Conservation (phyloP, 2,113 vertebrate species). For the Nerophis ophidion region DNA sequence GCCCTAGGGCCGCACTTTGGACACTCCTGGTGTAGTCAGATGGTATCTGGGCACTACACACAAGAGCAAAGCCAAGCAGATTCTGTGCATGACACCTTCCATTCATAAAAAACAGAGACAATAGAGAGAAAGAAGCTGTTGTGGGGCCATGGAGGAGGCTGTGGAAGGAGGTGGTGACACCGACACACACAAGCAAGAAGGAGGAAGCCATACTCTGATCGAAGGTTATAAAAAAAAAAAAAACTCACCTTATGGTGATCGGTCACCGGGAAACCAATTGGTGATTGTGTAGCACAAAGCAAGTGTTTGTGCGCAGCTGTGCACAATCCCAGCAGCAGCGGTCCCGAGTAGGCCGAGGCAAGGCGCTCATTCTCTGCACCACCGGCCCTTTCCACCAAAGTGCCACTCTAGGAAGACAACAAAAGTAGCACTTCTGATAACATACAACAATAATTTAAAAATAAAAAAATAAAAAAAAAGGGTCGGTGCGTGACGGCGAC, state of each 20-base stretch:
- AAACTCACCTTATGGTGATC: constrained; percentile 75
- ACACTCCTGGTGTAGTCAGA: no score
- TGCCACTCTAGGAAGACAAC: constrained; percentile 43
- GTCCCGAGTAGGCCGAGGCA: constrained; percentile 69
- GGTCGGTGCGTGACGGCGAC: constrained; percentile 47
- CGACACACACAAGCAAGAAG: constrained; percentile 44
- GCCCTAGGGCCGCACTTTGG: no score
- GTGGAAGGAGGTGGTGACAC: constrained; percentile 54
- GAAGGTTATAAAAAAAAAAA: constrained; percentile 23
- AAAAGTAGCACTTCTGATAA: constrained; percentile 27
- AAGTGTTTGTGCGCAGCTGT: constrained; percentile 70
- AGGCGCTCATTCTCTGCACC: constrained; percentile 71
- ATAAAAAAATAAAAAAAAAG: neutral
- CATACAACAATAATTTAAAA: constrained; percentile 7
- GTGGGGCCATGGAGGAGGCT: constrained; percentile 38
- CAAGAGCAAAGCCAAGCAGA: constrained; percentile 46
- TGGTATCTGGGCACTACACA: no score
- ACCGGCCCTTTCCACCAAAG: constrained; percentile 56
- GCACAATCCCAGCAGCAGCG: constrained; percentile 70
- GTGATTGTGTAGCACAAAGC: constrained; percentile 55
- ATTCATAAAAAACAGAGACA: constrained; percentile 36
- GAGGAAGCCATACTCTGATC: constrained; percentile 49
- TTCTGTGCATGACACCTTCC: constrained; percentile 24
- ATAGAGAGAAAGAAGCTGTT: constrained; percentile 2
- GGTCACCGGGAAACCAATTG: constrained; percentile 64